Conservation (phyloP, 1,140 invertebrate genomes). For the Araneus ventricosus region DNA sequence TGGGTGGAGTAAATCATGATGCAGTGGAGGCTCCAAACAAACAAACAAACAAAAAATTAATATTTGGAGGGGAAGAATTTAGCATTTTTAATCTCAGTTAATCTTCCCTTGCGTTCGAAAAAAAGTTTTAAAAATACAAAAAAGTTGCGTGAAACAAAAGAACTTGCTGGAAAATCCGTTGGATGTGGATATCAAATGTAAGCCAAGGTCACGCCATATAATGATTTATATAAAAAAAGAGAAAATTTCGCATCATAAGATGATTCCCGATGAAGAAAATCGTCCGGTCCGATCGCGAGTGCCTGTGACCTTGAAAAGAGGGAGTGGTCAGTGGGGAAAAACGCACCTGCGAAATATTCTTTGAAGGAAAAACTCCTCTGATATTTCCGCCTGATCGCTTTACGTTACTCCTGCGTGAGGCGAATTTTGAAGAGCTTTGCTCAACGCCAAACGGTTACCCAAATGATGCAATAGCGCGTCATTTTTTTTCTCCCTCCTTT, state of each 20-base stretch:
- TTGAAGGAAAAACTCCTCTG: neutral
- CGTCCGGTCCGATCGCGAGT: neutral
- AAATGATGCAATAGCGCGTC: too few relatives aligned
- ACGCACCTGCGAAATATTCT: neutral
- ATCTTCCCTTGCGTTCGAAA: too few relatives aligned
- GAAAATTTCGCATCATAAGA: neutral
- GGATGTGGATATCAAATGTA: neutral
- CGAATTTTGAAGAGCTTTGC: neutral
- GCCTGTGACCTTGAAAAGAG: neutral
- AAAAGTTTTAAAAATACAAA: too few relatives aligned
- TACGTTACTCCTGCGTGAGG: neutral
- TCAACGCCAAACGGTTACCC: neutral
- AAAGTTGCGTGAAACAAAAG: too few relatives aligned
- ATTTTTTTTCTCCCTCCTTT: too few relatives aligned
- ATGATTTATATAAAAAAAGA: neutral
- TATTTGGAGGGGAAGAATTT: too few relatives aligned
- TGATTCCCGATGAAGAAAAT: neutral
- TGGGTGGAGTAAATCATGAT: too few relatives aligned
- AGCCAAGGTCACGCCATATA: neutral
- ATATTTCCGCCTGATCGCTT: neutral
- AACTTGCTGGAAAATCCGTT: neutral
- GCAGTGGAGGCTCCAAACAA: too few relatives aligned
- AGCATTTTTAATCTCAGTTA: too few relatives aligned
- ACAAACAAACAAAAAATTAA: too few relatives aligned
- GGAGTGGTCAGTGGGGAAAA: neutral